Evolutionary conservation across 2,888 invertebrate species (phyloP).

Genomic region (Cyclophora albipunctata): DNA sequence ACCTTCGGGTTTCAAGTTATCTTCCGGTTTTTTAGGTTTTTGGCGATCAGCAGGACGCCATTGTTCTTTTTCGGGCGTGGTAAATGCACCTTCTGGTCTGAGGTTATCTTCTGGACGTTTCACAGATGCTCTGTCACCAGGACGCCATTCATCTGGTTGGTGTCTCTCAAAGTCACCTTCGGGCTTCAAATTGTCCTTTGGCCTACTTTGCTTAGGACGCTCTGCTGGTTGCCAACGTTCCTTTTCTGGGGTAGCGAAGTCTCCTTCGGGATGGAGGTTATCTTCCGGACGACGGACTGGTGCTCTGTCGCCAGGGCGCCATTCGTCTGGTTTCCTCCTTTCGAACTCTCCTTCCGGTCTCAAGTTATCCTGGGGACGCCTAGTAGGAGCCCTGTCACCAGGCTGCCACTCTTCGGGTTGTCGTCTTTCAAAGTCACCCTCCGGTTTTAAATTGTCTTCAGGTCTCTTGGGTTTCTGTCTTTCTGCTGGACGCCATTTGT

Average conservation of each 20-base stretch:
- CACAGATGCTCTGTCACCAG: slow-evolving; percentile 61
- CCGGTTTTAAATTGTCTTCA: slow-evolving; percentile 70
- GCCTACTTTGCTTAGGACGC: slow-evolving; percentile 37
- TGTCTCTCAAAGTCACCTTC: slow-evolving; percentile 69
- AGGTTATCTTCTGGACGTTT: slow-evolving; percentile 75
- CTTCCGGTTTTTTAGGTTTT: slow-evolving; percentile 65
- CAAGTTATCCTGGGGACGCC: slow-evolving; percentile 74
- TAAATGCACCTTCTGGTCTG: slow-evolving; percentile 45
- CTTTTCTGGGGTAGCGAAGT: slow-evolving; percentile 30
- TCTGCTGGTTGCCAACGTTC: slow-evolving; percentile 58
- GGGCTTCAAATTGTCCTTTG: slow-evolving; percentile 69
- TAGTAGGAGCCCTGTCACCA: slow-evolving; percentile 61
- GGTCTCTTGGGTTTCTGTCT: slow-evolving; percentile 40
- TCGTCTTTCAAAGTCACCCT: slow-evolving; percentile 65
- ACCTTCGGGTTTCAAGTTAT: slow-evolving; percentile 69
- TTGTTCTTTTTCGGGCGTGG: slow-evolving; percentile 40
- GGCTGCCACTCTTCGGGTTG: slow-evolving; percentile 52
- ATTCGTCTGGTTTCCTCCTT: slow-evolving; percentile 41
- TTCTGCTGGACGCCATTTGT: slow-evolving; percentile 54
- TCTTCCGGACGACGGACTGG: slow-evolving; percentile 59
- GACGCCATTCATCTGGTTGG: slow-evolving; percentile 47
- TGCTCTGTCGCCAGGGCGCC: slow-evolving; percentile 54
- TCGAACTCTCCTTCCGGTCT: slow-evolving; percentile 46
- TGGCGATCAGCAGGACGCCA: slow-evolving; percentile 57
- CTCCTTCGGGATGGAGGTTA: slow-evolving; percentile 68